These are phyloP conservation scores for Conops quadrifasciatus DNA, from an alignment of 2,888 invertebrate species.

Conservation along the genomic window DNA sequence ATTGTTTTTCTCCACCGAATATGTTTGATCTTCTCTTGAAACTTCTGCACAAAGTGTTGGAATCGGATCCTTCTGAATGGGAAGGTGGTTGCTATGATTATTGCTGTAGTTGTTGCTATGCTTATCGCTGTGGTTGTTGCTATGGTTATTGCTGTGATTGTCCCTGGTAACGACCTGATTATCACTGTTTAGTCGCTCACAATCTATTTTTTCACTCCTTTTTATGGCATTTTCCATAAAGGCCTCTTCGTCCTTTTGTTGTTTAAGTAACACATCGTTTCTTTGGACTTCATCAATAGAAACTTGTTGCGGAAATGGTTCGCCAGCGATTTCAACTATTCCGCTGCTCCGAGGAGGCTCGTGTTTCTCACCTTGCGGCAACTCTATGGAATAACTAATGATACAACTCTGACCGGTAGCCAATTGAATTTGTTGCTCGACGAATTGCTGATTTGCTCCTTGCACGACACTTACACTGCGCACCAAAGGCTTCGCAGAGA, in stretches of 20 bases:
- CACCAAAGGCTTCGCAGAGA: not conserved
- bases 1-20: no score
- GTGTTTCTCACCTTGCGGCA: not conserved
- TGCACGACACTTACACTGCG: not conserved
- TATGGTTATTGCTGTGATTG: not conserved
- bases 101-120: not conserved
- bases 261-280: no score
- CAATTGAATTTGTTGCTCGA: constrained; percentile 8
- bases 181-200: not conserved
- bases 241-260: no score
- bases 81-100: not conserved
- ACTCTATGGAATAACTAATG: constrained; percentile 19
- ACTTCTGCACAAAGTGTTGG: no score
- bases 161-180: not conserved
- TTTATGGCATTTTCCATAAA: no score
- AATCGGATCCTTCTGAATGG: no score
- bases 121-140: not conserved
- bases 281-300: no score
- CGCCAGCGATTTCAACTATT: not conserved
- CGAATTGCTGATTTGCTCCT: not conserved
- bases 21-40: no score
- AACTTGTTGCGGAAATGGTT: not conserved
- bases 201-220: no score
- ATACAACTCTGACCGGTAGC: constrained; percentile 7
- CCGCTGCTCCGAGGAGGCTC: not conserved